Conservation (phyloP, 2,113 vertebrate species). For the Arenaria interpres region DNA sequence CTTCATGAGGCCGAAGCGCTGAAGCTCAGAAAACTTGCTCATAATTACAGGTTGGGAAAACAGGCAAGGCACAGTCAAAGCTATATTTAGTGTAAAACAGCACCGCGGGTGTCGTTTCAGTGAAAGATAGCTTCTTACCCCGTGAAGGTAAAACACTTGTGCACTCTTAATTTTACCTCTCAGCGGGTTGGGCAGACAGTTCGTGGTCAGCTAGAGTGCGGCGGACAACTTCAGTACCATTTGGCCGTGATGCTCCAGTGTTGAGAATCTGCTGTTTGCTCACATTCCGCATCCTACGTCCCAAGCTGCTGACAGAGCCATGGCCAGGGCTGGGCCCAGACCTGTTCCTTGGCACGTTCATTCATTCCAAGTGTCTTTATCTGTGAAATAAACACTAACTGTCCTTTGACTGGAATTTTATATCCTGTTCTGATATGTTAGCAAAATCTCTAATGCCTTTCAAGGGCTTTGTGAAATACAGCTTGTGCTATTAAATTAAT, state of each 20-base stretch:
- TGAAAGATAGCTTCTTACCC: background rate
- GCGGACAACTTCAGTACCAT: fast-evolving
- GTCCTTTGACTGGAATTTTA: background rate
- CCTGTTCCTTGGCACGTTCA: fast-evolving
- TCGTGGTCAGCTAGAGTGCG: background rate
- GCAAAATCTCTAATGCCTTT: background rate
- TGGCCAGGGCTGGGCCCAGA: background rate
- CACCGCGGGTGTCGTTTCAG: background rate
- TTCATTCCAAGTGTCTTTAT: background rate
- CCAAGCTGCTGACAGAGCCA: background rate
- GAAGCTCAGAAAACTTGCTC: background rate
- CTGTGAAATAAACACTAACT: background rate
- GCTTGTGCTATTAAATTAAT: background rate
- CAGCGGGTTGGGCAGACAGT: background rate
- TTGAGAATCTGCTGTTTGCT: background rate
- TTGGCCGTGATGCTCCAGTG: background rate
- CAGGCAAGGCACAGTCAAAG: background rate
- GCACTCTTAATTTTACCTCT: background rate
- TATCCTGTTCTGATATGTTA: fast-evolving
- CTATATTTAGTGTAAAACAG: background rate
- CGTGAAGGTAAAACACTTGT: background rate
- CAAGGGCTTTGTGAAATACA: background rate
- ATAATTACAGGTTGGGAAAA: background rate
- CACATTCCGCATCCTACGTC: fast-evolving
- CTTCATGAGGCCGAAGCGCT: background rate